phyloP scores from a whole-genome alignment of 2,113 vertebrate species.

The Labeo catla region DNA sequence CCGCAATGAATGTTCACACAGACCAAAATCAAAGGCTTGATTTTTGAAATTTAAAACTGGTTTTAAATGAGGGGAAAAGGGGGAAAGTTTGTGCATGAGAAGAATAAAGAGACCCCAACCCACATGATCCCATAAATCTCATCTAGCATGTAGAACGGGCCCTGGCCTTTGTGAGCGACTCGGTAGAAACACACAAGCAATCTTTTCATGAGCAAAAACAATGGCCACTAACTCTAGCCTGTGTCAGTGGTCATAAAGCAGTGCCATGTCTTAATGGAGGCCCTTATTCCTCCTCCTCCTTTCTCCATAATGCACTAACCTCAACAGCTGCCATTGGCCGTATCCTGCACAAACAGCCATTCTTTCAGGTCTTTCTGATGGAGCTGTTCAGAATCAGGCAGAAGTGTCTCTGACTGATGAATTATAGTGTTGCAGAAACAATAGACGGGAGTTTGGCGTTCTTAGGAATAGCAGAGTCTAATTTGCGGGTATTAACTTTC shows the following conservation, averaged over 20 bases:
- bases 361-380: slow-evolving; percentile 72
- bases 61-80: background rate
- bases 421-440: slow-evolving; percentile 23
- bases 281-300: slow-evolving; percentile 68
- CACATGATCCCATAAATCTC: slow-evolving; percentile 61
- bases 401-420: slow-evolving; percentile 23
- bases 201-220: slow-evolving; percentile 70
- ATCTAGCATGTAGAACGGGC: slow-evolving; percentile 64
- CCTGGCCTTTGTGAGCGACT: slow-evolving; percentile 62
- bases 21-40: slow-evolving; percentile 24
- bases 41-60: background rate
- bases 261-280: slow-evolving; percentile 69
- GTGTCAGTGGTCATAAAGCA: slow-evolving; percentile 67
- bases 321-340: slow-evolving; percentile 50
- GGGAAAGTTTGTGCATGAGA: background rate
- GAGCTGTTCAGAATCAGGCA: slow-evolving; percentile 61
- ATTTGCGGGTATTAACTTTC: slow-evolving; percentile 30
- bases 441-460: slow-evolving; percentile 14
- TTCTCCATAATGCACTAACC: slow-evolving; percentile 28
- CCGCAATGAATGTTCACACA: background rate
- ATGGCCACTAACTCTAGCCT: slow-evolving; percentile 63
- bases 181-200: slow-evolving; percentile 66
- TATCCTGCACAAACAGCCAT: slow-evolving; percentile 70
- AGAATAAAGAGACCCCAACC: slow-evolving; percentile 38
- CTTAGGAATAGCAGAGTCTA: slow-evolving; percentile 6